These are phyloP conservation scores for Aegithalos caudatus DNA, from an alignment of 2,113 vertebrate species.

Conservation along the genomic window DNA sequence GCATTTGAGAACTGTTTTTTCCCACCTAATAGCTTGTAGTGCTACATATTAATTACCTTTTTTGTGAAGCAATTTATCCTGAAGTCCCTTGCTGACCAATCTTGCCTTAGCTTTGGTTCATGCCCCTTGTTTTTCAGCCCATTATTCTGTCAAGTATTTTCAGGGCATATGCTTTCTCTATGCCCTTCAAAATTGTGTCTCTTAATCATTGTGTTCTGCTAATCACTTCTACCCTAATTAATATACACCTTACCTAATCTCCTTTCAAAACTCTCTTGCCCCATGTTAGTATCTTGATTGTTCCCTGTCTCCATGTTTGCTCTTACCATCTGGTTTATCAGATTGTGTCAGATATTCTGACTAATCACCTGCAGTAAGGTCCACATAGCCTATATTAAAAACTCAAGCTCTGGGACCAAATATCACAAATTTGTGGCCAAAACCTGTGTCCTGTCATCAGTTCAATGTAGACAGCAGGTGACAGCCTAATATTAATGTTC, in stretches of 20 bases:
- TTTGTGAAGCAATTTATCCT: conserved; percentile 14
- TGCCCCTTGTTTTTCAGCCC: conserved; percentile 24
- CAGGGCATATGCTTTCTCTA: neutral
- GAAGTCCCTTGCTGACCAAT: neutral
- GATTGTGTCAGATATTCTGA: neutral
- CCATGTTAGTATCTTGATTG: neutral
- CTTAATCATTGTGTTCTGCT: neutral
- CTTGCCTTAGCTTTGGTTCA: conserved; percentile 48
- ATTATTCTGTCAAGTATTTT: conserved; percentile 37
- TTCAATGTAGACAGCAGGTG: neutral
- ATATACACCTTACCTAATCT: neutral
- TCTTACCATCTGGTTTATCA: conserved; percentile 20
- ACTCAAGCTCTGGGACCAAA: neutral
- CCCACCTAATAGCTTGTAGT: conserved; percentile 1
- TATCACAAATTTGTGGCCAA: neutral
- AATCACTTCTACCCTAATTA: conserved; percentile 13
- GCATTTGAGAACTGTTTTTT: neutral
- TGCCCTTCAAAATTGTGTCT: conserved; percentile 31
- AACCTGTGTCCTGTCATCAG: neutral
- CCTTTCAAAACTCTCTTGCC: neutral
- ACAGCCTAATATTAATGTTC: neutral
- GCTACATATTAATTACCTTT: conserved; percentile 21
- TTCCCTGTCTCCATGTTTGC: neutral
- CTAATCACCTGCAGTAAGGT: neutral
- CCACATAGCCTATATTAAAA: neutral